Base-by-base conservation (phyloP, 2,888 invertebrate genomes). In the Chironomus tentans region DNA sequence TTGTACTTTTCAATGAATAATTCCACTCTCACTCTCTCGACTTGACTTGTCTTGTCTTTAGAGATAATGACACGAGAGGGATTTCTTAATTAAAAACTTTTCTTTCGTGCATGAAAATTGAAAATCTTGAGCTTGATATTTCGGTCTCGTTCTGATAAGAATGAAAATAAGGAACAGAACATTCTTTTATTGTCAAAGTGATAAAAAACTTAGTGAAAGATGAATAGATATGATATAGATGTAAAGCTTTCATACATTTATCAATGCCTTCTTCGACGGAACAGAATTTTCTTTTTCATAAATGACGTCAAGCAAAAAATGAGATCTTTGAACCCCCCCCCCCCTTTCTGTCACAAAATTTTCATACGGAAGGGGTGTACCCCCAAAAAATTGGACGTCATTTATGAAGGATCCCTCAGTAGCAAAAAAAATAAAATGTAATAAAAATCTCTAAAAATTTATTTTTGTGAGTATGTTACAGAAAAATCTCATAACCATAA, bases 401-500 rank as follows among this genome's bases (percentile, higher is more conserved):
- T n/a, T 3, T 50, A 5, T 50, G n/a, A 3, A 50, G 3, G 4
- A 50, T 3, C 12, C 13, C 13, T 6, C 13, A 50, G 13, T 24
- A 13, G 10, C 10, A 10, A 38, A 4, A 2, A 65, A 24, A 24
- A 21, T 12, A 24, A 65, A 24, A 65, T 21, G 65, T 24, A 21
- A 65, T 65, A 65, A 65, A 65, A 65, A 65, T 65, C 65, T 65
- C 65, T 24, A 65, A 65, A 65, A 65, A 65, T 65, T 65, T 65
- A 65, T 65, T 65, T 24, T 24, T 24, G 18, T 24, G 65, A 21
- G 65, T 24, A 24, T 24, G 65, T 24, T 21, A 69, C 21, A 69
- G 47, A 47, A 69, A 69, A 69, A 38, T 38, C 69, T 69, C 69
- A 69, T 69, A 69, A 69, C 47, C 69, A 47, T 69, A 69, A 69